These are phyloP conservation scores for Noturus placidus DNA, from an alignment of 2,113 vertebrate genomes.

Conservation along the genomic window DNA sequence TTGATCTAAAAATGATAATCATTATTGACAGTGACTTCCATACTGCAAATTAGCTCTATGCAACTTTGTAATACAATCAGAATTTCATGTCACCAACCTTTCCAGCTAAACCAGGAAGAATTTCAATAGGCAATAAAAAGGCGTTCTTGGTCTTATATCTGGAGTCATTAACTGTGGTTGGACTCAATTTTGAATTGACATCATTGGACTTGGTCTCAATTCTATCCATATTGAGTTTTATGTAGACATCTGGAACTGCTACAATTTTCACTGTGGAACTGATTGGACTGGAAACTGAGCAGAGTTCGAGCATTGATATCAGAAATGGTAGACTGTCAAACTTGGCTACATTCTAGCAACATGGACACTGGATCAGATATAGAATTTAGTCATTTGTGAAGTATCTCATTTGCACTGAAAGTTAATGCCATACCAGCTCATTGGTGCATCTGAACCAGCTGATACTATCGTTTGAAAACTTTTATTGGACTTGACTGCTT, in stretches of 20 bases:
- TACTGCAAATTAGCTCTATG: neutral
- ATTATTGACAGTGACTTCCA: neutral
- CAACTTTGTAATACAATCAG: neutral
- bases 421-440: neutral
- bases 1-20: neutral
- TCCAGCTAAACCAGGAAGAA: slow-evolving; percentile 4
- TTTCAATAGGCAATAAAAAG: slow-evolving; percentile 8
- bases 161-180: slow-evolving; percentile 21
- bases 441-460: slow-evolving; percentile 9
- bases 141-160: neutral
- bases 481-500: slow-evolving; percentile 33
- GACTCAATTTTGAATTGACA: slow-evolving; percentile 21
- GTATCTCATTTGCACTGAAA: slow-evolving; percentile 7
- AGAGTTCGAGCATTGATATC: slow-evolving; percentile 1
- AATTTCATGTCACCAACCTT: neutral
- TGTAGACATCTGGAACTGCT: slow-evolving; percentile 40
- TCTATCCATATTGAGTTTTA: slow-evolving; percentile 11
- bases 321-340: slow-evolving; percentile 18
- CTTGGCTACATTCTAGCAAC: neutral
- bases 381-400: slow-evolving; percentile 17
- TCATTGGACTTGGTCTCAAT: slow-evolving; percentile 17
- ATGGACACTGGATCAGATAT: slow-evolving; percentile 10
- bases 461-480: slow-evolving; percentile 11
- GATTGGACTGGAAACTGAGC: slow-evolving; percentile 26
- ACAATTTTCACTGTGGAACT: slow-evolving; percentile 39